phyloP scores from a whole-genome alignment of 2,797 vertebrate genomes.

The Darevskia mixta region DNA sequence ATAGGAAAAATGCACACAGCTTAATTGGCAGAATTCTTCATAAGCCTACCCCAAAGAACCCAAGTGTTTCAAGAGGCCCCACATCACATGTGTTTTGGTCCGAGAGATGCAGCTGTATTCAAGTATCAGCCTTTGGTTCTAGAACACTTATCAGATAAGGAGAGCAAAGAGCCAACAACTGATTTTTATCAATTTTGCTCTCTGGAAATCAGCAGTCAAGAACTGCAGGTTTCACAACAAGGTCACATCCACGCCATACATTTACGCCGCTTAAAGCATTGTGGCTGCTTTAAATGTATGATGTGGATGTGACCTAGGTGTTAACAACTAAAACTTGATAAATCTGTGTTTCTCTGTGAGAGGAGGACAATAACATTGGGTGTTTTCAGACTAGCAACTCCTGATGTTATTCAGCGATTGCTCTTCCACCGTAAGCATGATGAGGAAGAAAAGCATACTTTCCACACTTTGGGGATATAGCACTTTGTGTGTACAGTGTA shows the following conservation, averaged over 20 bases:
- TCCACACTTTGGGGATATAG: background rate
- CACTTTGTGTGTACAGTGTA: background rate
- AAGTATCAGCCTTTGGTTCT: background rate
- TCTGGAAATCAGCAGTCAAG: background rate
- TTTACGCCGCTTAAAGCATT: no score
- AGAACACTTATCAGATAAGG: no score
- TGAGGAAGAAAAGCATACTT: background rate
- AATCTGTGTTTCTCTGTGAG: background rate
- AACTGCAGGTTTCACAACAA: slow-evolving; percentile 28
- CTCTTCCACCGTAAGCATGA: background rate
- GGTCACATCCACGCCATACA: no score
- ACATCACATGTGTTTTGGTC: accelerated
- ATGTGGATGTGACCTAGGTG: no score
- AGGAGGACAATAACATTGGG: background rate
- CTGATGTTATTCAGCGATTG: background rate
- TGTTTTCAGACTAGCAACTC: background rate
- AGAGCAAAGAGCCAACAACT: background rate
- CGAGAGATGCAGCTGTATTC: background rate
- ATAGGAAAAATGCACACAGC: slow-evolving; percentile 51
- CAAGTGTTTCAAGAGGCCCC: background rate
- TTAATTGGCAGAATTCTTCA: slow-evolving; percentile 29
- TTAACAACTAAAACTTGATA: background rate
- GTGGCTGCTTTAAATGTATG: no score
- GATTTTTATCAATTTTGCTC: background rate
- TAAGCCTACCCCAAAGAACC: background rate